Conservation (phyloP, 2,113 vertebrate genomes). For the Zosterops japonicus region DNA sequence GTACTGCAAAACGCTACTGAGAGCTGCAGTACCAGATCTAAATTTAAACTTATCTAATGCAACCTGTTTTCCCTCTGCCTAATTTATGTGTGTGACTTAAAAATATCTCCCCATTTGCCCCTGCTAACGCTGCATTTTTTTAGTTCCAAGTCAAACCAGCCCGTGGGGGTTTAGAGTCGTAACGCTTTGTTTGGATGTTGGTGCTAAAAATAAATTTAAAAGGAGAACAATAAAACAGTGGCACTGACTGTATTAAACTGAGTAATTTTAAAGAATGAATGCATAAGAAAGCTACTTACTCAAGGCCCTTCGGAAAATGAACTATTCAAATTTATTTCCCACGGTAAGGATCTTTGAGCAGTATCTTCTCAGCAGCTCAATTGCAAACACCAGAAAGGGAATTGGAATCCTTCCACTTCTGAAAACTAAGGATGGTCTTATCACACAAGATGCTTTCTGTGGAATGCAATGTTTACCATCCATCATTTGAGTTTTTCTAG, state of each 20-base stretch:
- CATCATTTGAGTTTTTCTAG: constrained; percentile 7
- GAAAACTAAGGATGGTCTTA: not conserved
- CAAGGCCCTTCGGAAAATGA: constrained; percentile 24
- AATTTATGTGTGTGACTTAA: not conserved
- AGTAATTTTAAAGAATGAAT: constrained; percentile 51
- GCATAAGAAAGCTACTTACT: constrained; percentile 18
- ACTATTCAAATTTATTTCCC: constrained; percentile 35
- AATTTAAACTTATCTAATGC: not conserved
- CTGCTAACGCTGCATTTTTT: not conserved
- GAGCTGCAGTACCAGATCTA: not conserved
- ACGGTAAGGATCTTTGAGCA: constrained; percentile 7
- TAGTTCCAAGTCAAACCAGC: not conserved
- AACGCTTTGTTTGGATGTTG: not conserved
- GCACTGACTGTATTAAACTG: constrained; percentile 1
- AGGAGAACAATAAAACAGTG: not conserved
- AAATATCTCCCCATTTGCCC: not conserved
- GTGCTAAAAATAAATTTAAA: constrained; percentile 28
- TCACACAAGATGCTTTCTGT: not conserved
- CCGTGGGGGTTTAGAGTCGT: not conserved
- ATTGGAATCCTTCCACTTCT: constrained; percentile 3
- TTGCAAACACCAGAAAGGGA: constrained; percentile 29
- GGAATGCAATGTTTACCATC: constrained; percentile 5
- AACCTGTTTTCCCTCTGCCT: not conserved
- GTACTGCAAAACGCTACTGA: not conserved
- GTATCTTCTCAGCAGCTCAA: constrained; percentile 23